phyloP scores from a whole-genome alignment of 2,113 vertebrate species.

The Vireo altiloquus region DNA sequence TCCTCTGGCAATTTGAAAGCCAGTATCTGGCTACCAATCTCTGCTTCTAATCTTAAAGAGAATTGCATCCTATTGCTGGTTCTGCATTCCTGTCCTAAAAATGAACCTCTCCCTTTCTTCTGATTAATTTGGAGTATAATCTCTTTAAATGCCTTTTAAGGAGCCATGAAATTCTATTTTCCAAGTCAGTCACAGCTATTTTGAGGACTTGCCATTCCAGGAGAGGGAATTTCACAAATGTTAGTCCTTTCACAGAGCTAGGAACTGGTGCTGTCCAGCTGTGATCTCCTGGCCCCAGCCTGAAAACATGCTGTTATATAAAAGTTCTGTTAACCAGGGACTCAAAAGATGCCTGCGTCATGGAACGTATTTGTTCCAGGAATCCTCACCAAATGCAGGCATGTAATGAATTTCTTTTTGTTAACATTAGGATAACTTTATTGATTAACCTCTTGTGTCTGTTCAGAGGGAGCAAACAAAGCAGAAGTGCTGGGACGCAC shows the following conservation, averaged over 20 bases:
- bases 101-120: background rate
- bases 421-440: background rate
- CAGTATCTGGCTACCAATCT: conserved; percentile 6
- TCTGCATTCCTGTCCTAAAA: conserved; percentile 17
- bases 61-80: background rate
- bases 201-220: conserved; percentile 37
- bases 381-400: background rate
- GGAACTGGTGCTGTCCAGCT: conserved; percentile 42
- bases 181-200: conserved; percentile 10
- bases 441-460: background rate
- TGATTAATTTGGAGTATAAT: conserved; percentile 26
- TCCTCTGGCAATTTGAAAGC: conserved; percentile 17
- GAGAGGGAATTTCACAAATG: conserved; percentile 37
- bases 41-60: conserved; percentile 13
- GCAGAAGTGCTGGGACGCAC: background rate
- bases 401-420: background rate
- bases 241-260: conserved; percentile 5
- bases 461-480: background rate
- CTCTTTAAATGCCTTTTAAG: conserved; percentile 54
- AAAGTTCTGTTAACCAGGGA: background rate
- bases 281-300: background rate
- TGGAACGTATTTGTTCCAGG: background rate
- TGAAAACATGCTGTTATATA: conserved; percentile 33
- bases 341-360: conserved; percentile 13
- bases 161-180: conserved; percentile 48